Conservation (phyloP, 2,113 vertebrate species). For the Cyrtonyx montezumae region DNA sequence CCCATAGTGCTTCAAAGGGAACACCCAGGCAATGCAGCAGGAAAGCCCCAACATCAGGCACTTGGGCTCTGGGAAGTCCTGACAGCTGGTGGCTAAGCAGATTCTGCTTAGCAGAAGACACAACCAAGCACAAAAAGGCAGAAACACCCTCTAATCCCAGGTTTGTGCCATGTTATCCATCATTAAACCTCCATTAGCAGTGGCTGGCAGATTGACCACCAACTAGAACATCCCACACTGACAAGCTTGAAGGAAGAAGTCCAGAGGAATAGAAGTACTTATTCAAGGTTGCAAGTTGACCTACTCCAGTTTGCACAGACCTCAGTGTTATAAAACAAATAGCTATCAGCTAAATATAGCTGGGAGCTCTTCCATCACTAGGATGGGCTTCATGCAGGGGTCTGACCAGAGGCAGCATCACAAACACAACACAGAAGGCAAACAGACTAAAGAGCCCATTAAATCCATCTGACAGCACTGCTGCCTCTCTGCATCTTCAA, state of each 20-base stretch:
- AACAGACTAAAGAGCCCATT: neutral
- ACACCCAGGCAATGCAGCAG: neutral
- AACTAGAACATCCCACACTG: neutral
- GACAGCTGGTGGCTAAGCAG: neutral
- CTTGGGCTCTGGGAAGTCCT: neutral
- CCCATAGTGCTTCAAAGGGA: too few relatives aligned
- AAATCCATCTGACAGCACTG: neutral
- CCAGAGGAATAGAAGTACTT: neutral
- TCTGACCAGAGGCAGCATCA: neutral
- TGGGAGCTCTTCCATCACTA: neutral
- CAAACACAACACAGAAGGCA: neutral
- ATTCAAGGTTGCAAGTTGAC: slow-evolving; percentile 20
- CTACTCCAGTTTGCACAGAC: slow-evolving; percentile 30
- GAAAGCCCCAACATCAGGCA: neutral
- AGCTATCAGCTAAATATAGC: slow-evolving; percentile 12
- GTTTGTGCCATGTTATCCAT: neutral
- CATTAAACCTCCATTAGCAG: neutral
- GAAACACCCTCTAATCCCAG: neutral
- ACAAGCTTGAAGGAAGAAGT: neutral
- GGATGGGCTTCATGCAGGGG: neutral
- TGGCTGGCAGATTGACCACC: neutral
- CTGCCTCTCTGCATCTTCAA: neutral
- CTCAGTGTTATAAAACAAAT: slow-evolving; percentile 19
- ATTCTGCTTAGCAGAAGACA: neutral
- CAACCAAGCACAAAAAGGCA: neutral